Conservation (phyloP, 2,113 vertebrate genomes). For the Trinectes maculatus region DNA sequence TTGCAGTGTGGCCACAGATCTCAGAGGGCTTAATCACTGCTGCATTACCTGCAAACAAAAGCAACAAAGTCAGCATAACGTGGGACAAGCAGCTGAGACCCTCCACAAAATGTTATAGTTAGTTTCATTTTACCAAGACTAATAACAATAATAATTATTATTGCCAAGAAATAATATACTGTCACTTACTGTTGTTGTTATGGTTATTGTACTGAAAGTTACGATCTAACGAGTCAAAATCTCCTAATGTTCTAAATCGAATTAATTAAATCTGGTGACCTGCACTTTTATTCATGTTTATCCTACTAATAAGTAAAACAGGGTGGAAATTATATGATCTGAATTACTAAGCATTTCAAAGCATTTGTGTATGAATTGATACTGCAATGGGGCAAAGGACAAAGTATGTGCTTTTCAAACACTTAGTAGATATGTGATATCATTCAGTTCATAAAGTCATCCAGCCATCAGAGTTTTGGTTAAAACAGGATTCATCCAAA, state of each 20-base stretch:
- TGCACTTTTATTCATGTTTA: background rate
- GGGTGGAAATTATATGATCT: constrained; percentile 28
- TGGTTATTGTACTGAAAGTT: too few species aligned
- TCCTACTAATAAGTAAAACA: background rate
- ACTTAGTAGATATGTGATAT: background rate
- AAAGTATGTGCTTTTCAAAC: constrained; percentile 51
- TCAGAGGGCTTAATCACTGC: constrained; percentile 93
- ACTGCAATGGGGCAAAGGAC: constrained; percentile 10
- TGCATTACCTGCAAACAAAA: constrained; percentile 86
- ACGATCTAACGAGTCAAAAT: too few species aligned
- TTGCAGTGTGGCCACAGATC: constrained; percentile 86
- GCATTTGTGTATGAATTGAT: constrained; percentile 29
- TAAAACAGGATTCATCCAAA: background rate
- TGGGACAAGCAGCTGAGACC: background rate
- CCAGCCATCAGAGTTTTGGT: background rate
- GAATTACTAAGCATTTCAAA: background rate
- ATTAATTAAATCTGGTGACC: too few species aligned
- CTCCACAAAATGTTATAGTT: too few species aligned
- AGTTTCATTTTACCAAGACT: too few species aligned
- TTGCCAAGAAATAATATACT: too few species aligned
- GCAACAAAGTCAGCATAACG: constrained; percentile 1
- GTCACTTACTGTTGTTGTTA: too few species aligned
- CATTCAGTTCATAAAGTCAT: background rate
- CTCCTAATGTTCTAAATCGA: too few species aligned
- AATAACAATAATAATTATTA: too few species aligned